A percentile compares a stretch with the other conserved stretches of the same genome.
phyloP scores from a whole-genome alignment of 2,888 invertebrate genomes.

The Leucozona laternaria region DNA sequence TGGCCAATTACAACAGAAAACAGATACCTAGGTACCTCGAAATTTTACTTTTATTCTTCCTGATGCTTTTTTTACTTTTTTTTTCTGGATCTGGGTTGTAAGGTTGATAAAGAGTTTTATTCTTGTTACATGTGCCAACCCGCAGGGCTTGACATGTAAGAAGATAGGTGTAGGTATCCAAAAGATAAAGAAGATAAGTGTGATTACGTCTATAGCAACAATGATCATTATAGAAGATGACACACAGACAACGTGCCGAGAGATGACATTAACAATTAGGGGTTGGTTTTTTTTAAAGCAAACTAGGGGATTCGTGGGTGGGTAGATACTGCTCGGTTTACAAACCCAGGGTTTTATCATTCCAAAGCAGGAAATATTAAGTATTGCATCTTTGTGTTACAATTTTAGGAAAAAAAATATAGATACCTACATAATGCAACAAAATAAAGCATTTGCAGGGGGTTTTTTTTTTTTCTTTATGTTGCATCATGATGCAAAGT shows the following conservation, averaged over 20 bases:
- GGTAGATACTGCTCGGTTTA: not conserved
- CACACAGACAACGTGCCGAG: slow-evolving; percentile 23
- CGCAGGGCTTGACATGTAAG: slow-evolving; percentile 1
- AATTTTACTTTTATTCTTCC: slow-evolving; percentile 4
- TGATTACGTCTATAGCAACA: not conserved
- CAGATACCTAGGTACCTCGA: not conserved
- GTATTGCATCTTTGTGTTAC: slow-evolving; percentile 22
- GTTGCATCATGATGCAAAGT: slow-evolving; percentile 25
- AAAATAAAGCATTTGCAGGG: not conserved
- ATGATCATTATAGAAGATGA: slow-evolving; percentile 27
- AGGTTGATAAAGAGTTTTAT: not conserved
- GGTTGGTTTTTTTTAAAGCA: not conserved
- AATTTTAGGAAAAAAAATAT: not conserved
- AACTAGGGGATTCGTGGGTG: not conserved
- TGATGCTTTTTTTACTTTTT: not conserved
- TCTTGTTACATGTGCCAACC: slow-evolving; percentile 12
- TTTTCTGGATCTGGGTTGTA: not conserved
- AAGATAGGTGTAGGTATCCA: not conserved
- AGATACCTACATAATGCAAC: not conserved
- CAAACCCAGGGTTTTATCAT: not conserved
- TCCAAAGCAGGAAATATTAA: slow-evolving; percentile 18
- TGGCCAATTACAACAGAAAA: slow-evolving; percentile 17
- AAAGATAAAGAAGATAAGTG: slow-evolving; percentile 14
- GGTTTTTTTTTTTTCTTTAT: not conserved
- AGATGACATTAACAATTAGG: slow-evolving; percentile 30